phyloP scores from a whole-genome alignment of 2,797 vertebrate genomes.

The Nasua narica region DNA sequence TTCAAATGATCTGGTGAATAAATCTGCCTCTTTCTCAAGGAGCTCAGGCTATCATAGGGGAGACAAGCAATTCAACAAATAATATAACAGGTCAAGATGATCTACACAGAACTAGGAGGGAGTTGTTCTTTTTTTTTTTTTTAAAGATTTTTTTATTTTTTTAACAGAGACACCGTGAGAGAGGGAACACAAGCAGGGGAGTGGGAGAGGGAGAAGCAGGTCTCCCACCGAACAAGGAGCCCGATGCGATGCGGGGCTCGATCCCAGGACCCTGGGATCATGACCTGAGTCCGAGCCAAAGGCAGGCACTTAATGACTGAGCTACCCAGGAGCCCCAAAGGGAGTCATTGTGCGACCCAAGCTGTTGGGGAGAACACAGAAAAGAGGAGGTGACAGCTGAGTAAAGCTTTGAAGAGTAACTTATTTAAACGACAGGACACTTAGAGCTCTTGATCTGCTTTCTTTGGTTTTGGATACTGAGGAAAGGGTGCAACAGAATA shows the following conservation, averaged over 20 bases:
- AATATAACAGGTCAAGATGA: not conserved
- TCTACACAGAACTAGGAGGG: not conserved
- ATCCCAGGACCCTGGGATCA: too few species aligned
- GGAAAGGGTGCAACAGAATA: not conserved
- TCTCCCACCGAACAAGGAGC: too few species aligned
- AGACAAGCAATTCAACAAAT: not conserved
- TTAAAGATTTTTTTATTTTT: too few species aligned
- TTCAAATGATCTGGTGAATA: not conserved
- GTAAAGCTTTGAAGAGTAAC: not conserved
- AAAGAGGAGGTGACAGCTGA: not conserved
- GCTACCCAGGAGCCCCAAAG: not conserved
- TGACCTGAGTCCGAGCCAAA: too few species aligned
- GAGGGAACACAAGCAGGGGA: too few species aligned
- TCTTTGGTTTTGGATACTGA: not conserved
- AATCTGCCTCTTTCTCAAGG: not conserved
- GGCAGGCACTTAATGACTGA: too few species aligned
- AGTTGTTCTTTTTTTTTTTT: not conserved
- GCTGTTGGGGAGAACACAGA: not conserved
- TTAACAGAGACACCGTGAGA: too few species aligned
- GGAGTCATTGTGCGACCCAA: not conserved
- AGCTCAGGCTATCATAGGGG: not conserved
- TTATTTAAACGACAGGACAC: not conserved
- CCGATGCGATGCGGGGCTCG: too few species aligned
- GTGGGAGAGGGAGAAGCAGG: too few species aligned
- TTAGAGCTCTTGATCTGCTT: not conserved